A percentile compares a stretch with the other conserved stretches of the same genome.
Evolutionary conservation across 2,113 vertebrate genomes (phyloP).

Genomic region (Laticauda laticaudata): DNA sequence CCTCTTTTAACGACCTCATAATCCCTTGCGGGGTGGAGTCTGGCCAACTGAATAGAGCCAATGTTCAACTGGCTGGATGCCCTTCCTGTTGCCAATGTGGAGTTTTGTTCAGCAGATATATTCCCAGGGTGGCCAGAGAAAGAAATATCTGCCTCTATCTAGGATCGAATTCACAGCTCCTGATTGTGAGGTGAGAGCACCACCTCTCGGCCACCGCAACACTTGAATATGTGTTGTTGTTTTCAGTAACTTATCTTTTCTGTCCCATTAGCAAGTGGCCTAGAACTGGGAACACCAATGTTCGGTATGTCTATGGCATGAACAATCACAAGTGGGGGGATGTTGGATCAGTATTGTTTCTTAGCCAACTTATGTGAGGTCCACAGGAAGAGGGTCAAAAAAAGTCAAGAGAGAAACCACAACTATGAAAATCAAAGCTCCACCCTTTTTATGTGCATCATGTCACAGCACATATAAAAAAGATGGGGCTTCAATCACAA

Average conservation of each 20-base stretch:
- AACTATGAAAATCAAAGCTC: background rate
- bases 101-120: too few species aligned
- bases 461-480: background rate
- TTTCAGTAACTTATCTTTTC: background rate
- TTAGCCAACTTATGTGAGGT: background rate
- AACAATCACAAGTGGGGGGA: background rate
- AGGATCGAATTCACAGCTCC: too few species aligned
- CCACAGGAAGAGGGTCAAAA: background rate
- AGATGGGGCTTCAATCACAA: background rate
- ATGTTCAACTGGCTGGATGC: too few species aligned
- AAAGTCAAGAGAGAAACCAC: background rate
- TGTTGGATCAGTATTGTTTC: background rate
- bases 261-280: background rate
- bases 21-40: too few species aligned
- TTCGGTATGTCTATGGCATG: background rate
- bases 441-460: background rate
- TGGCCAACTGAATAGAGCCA: too few species aligned
- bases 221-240: background rate
- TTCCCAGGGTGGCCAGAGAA: too few species aligned
- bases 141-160: too few species aligned
- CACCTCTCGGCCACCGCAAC: too few species aligned
- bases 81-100: too few species aligned
- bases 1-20: too few species aligned
- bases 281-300: background rate
- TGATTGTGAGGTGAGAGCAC: too few species aligned